Conservation (phyloP, 2,888 invertebrate species). For the Conus canariensis region DNA sequence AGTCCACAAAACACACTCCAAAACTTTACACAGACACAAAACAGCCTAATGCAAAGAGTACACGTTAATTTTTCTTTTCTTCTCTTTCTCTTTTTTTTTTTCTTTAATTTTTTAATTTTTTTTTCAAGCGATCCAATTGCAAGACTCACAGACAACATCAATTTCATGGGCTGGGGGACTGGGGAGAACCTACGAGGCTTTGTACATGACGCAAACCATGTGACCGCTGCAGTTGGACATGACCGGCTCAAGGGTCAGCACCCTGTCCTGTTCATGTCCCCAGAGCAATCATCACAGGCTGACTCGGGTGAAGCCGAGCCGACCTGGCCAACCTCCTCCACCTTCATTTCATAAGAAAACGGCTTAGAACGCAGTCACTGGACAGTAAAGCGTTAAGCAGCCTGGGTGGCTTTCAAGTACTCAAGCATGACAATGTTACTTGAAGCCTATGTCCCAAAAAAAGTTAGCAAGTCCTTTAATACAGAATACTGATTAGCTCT, state of each 20-base stretch:
- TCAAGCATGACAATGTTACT: not conserved
- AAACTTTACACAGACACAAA: too few relatives aligned
- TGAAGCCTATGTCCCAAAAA: not conserved
- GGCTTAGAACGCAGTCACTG: not conserved
- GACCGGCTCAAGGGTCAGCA: slow-evolving; percentile 24
- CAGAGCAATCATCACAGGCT: slow-evolving; percentile 24
- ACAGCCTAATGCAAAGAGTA: too few relatives aligned
- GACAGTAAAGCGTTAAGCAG: not conserved
- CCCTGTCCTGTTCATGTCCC: slow-evolving; percentile 31
- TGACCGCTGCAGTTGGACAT: not conserved
- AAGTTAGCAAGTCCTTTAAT: not conserved
- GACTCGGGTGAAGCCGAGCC: slow-evolving; percentile 20
- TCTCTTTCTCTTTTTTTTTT: too few relatives aligned
- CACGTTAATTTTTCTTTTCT: too few relatives aligned
- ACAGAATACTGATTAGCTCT: too few relatives aligned
- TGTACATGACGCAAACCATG: not conserved
- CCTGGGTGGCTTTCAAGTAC: not conserved
- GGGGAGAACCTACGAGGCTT: not conserved
- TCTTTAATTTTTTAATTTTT: not conserved
- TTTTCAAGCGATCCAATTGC: too few relatives aligned
- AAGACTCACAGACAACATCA: not conserved
- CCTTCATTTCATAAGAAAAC: not conserved
- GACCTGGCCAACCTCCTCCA: slow-evolving; percentile 23
- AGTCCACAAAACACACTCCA: too few relatives aligned
- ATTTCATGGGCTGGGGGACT: not conserved